Percentiles rank a stretch among this genome's conserved stretches.
These are phyloP conservation scores for Ageneiosus marmoratus DNA, from an alignment of 2,113 vertebrate genomes.

Conservation along the genomic window DNA sequence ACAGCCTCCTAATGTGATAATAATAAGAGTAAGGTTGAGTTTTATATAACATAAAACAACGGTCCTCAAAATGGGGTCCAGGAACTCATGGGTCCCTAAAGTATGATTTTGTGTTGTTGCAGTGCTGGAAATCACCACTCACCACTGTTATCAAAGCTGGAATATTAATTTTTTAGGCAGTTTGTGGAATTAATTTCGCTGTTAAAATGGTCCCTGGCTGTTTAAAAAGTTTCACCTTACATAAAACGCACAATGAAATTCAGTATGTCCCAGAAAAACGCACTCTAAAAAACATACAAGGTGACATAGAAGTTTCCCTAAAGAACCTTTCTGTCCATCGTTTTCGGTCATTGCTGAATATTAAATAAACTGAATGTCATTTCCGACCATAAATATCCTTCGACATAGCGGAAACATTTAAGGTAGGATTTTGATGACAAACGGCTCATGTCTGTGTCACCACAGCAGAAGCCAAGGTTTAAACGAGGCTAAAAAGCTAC, in stretches of 20 bases:
- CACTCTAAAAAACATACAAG: neutral
- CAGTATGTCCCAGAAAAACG: neutral
- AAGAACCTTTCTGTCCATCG: neutral
- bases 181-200: neutral
- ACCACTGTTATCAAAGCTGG: neutral
- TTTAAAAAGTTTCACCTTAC: neutral
- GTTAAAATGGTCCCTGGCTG: neutral
- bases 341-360: neutral
- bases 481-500: neutral
- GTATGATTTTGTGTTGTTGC: neutral
- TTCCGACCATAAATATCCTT: neutral
- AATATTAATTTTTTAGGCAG: neutral
- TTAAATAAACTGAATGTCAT: neutral
- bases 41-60: neutral
- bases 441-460: neutral
- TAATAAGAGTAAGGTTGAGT: neutral
- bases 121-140: neutral
- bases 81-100: neutral
- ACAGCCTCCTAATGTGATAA: neutral
- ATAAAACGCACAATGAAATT: neutral
- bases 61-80: neutral
- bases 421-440: neutral
- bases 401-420: neutral
- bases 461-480: neutral
- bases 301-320: neutral